Percentiles rank a stretch among this genome's conserved stretches.
Conservation (phyloP, 2,797 vertebrate species). For the Sebastes vulpes region DNA sequence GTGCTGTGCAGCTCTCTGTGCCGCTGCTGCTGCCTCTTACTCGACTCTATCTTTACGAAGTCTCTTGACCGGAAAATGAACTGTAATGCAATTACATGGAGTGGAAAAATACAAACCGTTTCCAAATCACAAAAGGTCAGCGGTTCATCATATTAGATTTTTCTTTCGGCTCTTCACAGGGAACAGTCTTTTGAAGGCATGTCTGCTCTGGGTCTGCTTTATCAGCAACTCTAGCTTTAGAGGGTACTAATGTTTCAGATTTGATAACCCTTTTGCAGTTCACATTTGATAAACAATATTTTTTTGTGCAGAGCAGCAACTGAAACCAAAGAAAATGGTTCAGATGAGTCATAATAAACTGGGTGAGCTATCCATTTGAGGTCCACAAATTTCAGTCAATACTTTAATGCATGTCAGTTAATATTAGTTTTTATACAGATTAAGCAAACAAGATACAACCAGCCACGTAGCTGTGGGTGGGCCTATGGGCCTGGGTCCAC, state of each 20-base stretch:
- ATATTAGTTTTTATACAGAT: neutral
- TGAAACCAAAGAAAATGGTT: neutral
- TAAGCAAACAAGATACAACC: neutral
- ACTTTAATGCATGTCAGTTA: neutral
- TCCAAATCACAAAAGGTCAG: conserved; percentile 64
- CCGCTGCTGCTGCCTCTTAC: conserved; percentile 46
- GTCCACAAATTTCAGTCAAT: neutral
- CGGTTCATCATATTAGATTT: conserved; percentile 55
- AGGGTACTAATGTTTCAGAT: neutral
- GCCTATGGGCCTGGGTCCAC: neutral
- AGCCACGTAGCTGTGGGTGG: neutral
- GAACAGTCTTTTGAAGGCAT: conserved; percentile 18
- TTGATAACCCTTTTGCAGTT: conserved; percentile 1
- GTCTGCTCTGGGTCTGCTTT: neutral
- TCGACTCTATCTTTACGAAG: conserved; percentile 52
- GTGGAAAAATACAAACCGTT: conserved; percentile 70
- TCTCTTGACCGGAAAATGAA: conserved; percentile 74
- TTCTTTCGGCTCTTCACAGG: conserved; percentile 41
- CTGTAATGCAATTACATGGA: conserved; percentile 70
- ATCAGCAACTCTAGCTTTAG: neutral
- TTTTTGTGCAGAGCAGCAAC: neutral
- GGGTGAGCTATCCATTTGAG: neutral
- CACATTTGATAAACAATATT: neutral
- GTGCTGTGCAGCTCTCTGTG: conserved; percentile 32
- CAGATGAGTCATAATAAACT: conserved; percentile 5